Conservation (phyloP, 2,113 vertebrate species). For the Puntigrus tetrazona region DNA sequence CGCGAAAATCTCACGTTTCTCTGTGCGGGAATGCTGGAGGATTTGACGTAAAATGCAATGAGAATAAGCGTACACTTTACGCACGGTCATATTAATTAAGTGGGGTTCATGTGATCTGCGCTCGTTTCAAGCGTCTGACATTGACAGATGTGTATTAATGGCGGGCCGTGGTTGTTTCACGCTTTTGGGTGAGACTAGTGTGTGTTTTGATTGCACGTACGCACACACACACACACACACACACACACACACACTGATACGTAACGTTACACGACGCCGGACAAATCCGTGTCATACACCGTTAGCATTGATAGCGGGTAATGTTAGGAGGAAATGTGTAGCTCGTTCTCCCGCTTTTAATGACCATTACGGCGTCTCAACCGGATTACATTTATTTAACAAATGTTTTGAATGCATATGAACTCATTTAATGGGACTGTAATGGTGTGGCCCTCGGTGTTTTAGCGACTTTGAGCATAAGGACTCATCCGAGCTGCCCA, state of each 20-base stretch:
- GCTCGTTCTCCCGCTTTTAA: background rate
- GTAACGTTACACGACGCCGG: slow-evolving; percentile 23
- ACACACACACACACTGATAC: background rate
- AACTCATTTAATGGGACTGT: background rate
- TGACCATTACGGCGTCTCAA: background rate
- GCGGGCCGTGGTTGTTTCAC: background rate
- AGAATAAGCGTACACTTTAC: slow-evolving; percentile 24
- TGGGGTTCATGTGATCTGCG: background rate
- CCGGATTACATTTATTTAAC: background rate
- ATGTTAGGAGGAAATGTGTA: background rate
- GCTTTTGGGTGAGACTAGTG: slow-evolving; percentile 2
- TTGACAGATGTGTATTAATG: background rate
- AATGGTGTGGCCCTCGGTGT: slow-evolving; percentile 1
- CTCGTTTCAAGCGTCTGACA: background rate
- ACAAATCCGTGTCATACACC: slow-evolving; percentile 23
- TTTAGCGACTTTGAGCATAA: slow-evolving; percentile 46
- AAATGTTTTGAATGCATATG: background rate
- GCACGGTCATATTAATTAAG: slow-evolving; percentile 1
- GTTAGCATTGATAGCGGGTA: slow-evolving; percentile 23
- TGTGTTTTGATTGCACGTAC: background rate
- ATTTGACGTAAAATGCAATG: slow-evolving; percentile 32
- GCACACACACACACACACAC: background rate
- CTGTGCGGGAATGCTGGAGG: slow-evolving; percentile 45
- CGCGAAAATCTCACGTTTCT: slow-evolving; percentile 44
- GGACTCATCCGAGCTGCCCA: slow-evolving; percentile 50